Percentiles rank a stretch among this genome's conserved stretches.
phyloP scores from a whole-genome alignment of 37 sponge, comb jelly and placozoan genomes.

The Cladorhizidae sp. region DNA sequence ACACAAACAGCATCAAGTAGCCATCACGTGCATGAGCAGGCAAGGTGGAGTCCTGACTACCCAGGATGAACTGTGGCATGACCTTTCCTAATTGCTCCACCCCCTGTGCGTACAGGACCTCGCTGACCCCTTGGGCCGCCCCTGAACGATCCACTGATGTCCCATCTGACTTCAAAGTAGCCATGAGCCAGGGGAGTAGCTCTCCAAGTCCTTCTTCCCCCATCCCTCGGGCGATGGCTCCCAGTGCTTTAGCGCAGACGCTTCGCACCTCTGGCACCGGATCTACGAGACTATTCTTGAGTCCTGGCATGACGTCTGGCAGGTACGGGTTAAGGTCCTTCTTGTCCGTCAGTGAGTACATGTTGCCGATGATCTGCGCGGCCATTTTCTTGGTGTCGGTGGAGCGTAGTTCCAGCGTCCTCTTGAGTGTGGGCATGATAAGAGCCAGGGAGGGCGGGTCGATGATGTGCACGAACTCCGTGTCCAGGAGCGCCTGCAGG shows the following conservation, averaged over 20 bases:
- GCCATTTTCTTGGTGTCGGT: constrained; percentile 98
- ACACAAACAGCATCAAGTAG: constrained; percentile 93
- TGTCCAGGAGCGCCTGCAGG: constrained; percentile 86
- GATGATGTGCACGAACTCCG: constrained; percentile 94
- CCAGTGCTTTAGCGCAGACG: constrained; percentile 84
- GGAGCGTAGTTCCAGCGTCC: constrained; percentile 86
- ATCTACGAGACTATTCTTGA: constrained; percentile 91
- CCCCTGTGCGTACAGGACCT: constrained; percentile 73
- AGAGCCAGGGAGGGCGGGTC: constrained; percentile 98
- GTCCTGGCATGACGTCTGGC: constrained; percentile 85
- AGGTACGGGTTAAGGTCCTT: constrained; percentile 97
- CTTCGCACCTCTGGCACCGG: constrained; percentile 94
- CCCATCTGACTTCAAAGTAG: constrained; percentile 69
- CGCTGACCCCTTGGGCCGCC: constrained; percentile 91
- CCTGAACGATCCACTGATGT: constrained; percentile 96
- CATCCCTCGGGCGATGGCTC: constrained; percentile 84
- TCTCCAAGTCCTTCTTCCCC: constrained; percentile 80
- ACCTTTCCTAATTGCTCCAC: constrained; percentile 58
- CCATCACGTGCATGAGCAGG: constrained; percentile 92
- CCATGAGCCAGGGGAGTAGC: constrained; percentile 88
- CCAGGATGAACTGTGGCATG: constrained; percentile 84
- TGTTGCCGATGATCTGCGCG: constrained; percentile 94
- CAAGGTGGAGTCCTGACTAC: constrained; percentile 38
- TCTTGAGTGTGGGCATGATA: constrained; percentile 92
- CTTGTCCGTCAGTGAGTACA: constrained; percentile 92